phyloP scores from a whole-genome alignment of 1,140 invertebrate genomes.

The Nylanderia fulva region DNA sequence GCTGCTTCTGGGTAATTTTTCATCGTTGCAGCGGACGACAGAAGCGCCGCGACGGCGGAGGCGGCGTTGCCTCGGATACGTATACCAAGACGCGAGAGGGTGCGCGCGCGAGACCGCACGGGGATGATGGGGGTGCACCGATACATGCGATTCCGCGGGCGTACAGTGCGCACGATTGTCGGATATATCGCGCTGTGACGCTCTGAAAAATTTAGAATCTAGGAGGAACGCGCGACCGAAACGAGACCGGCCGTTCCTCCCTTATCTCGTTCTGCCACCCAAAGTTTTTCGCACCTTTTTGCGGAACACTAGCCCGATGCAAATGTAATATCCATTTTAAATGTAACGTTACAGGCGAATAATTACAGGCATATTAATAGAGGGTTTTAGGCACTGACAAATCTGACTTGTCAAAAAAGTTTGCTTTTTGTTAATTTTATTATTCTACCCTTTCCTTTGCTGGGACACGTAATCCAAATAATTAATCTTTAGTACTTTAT shows the following conservation, averaged over 20 bases:
- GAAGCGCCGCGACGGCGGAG: constrained; percentile 78
- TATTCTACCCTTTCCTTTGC: too few species aligned
- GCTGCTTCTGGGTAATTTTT: constrained; percentile 84
- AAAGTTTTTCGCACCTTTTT: constrained; percentile 4
- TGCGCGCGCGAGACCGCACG: constrained; percentile 51
- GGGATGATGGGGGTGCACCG: constrained; percentile 40
- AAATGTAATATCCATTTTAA: background rate
- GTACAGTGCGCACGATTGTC: constrained; percentile 65
- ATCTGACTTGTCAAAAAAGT: background rate
- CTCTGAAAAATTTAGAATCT: constrained; percentile 70
- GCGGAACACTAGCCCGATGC: background rate
- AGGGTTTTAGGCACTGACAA: background rate
- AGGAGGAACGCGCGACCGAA: constrained; percentile 27
- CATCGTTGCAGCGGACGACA: constrained; percentile 83
- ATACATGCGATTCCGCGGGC: constrained; percentile 42
- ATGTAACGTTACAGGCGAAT: background rate
- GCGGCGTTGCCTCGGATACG: constrained; percentile 73
- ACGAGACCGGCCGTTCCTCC: background rate
- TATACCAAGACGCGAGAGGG: constrained; percentile 47
- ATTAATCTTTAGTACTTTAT: background rate
- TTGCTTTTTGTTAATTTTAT: background rate
- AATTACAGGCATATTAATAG: background rate
- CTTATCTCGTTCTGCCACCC: constrained; percentile 2
- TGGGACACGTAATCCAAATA: background rate
- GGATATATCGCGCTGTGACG: constrained; percentile 65